Evolutionary conservation across 1,140 invertebrate species (phyloP).

Genomic region (Drosophila mojavensis): DNA sequence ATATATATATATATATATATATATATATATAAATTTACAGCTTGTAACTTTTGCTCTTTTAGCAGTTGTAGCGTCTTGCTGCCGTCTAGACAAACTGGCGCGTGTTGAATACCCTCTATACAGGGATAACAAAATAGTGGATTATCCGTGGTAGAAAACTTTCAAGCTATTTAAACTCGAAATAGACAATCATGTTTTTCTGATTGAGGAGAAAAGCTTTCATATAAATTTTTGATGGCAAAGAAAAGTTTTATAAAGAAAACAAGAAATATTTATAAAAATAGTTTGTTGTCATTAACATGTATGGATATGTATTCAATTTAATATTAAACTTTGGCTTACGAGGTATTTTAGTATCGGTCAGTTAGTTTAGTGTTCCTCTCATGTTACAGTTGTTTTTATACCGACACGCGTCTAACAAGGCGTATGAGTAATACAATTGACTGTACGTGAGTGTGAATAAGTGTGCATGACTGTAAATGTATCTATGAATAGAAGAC

Average conservation of each 20-base stretch:
- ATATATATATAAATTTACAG: neutral
- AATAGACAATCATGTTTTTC: no score
- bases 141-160: no score
- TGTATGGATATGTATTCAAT: no score
- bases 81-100: conserved; percentile 74
- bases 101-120: conserved; percentile 32
- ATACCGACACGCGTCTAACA: conserved; percentile 24
- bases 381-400: conserved; percentile 16
- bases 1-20: no score
- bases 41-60: conserved; percentile 18
- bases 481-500: no score
- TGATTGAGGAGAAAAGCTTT: no score
- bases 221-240: no score
- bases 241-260: neutral
- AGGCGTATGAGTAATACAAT: conserved; percentile 67
- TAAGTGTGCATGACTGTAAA: neutral
- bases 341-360: neutral
- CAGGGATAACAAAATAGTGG: neutral
- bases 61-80: conserved; percentile 37
- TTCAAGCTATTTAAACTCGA: neutral
- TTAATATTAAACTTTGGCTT: neutral
- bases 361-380: neutral
- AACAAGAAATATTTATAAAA: neutral
- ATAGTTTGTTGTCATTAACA: no score
- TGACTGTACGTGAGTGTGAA: conserved; percentile 13